Evolutionary conservation across 2,888 invertebrate genomes (phyloP), one percentile per base, ranked within the genome.

Genomic region (Heliconius hortense): DNA sequence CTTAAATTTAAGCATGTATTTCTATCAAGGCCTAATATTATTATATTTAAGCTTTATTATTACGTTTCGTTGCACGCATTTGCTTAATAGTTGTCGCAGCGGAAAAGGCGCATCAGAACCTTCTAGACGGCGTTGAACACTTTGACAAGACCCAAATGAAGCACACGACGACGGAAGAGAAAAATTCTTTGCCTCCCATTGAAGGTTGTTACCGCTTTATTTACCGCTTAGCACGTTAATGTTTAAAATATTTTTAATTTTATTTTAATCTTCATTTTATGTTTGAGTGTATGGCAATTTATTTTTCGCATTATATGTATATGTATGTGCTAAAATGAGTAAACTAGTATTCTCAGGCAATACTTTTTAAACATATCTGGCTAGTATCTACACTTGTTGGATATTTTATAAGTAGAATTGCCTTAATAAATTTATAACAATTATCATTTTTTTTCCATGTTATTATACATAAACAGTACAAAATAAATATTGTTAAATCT

Each of bases 131-230:
- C 80, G 96, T 97, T 75, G 96, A 96, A 86, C 95, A 95, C 82
- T 97, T 96, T 85, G 96, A 96, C 93, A 96, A 96, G 93, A 91
- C 94, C 69, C 95, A 95, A 82, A 96, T 96, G 96, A 96, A 96
- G 86, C 97, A 96, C 86, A 95, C 96, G 4, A 95, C 95, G 78
- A 97, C 97, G 13, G 94, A 95, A 83, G 97, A 97, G 92, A 97
- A 97, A 94, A 96, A 96, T 84, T 92, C 95, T 68, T 94, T 97
- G 85, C 97, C 97, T 75, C 96, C 96, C 81, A 95, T 96, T 84
- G 95, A 96, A 96, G 96, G 96, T 96, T 94, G 79, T 82, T 79
- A 76, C 77, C 77, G 79, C 82, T 80, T 83, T 67, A 77, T 82
- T 79, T 79, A 76, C 71, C 69, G 79, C 79, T 78, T 81, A 77